Conservation (phyloP, 2,113 vertebrate genomes). For the Serinus canaria region DNA sequence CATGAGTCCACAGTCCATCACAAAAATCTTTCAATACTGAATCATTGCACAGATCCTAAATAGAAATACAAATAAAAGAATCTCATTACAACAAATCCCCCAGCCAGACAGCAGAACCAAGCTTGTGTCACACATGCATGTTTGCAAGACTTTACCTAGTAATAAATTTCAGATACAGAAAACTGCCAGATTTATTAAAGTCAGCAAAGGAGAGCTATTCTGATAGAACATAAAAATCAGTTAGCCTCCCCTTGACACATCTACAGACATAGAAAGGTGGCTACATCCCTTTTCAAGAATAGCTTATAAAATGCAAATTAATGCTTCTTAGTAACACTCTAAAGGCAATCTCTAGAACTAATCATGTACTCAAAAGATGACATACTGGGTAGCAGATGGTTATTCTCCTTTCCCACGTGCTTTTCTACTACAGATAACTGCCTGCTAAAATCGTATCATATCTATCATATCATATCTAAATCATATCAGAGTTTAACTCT, state of each 20-base stretch:
- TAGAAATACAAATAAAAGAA: background rate
- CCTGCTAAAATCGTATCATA: background rate
- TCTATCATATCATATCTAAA: too few relatives aligned
- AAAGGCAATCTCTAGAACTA: background rate
- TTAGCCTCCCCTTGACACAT: background rate
- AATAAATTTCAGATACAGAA: background rate
- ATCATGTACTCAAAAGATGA: background rate
- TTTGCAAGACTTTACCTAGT: background rate
- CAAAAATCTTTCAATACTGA: conserved; percentile 87
- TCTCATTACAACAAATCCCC: background rate
- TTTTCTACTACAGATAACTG: background rate
- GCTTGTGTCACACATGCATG: background rate
- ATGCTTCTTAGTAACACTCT: background rate
- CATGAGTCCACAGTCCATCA: conserved; percentile 83
- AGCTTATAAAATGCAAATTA: background rate
- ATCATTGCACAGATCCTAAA: conserved; percentile 76
- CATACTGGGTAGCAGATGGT: background rate
- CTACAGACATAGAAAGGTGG: background rate
- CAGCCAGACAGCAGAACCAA: background rate
- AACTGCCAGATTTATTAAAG: background rate
- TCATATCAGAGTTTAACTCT: background rate
- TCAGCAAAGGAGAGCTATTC: background rate
- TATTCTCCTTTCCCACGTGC: background rate
- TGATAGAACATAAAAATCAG: background rate
- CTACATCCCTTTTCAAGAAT: background rate